Percentiles rank a stretch among this genome's conserved stretches.
These are phyloP conservation scores for Drosophila cyrtoloma DNA, from an alignment of 2,888 invertebrate species.

Conservation along the genomic window DNA sequence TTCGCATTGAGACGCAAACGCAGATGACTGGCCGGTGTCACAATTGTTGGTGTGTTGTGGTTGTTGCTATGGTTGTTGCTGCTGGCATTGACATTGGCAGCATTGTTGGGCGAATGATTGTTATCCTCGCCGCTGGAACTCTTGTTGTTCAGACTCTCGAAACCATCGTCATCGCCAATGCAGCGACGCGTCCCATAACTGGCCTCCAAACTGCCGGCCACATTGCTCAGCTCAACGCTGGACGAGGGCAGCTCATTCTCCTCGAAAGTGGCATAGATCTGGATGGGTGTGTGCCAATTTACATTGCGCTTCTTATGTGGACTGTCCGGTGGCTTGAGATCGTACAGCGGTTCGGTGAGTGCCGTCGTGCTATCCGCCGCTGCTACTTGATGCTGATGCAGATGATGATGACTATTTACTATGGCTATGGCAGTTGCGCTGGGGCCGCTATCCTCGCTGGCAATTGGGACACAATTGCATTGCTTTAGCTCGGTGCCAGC, in stretches of 20 bases:
- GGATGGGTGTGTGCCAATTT: constrained; percentile 85
- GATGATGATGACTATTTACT: constrained; percentile 13
- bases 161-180: constrained; percentile 91
- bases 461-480: constrained; percentile 16
- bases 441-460: constrained; percentile 56
- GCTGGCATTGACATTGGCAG: constrained; percentile 3
- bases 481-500: constrained; percentile 24
- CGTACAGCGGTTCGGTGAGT: constrained; percentile 45
- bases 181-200: constrained; percentile 61
- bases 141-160: constrained; percentile 94
- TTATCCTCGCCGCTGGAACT: constrained; percentile 89
- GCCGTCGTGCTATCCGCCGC: constrained; percentile 42
- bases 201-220: constrained; percentile 19
- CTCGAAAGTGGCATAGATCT: constrained; percentile 81
- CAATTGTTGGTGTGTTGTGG: constrained; percentile 25
- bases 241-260: constrained; percentile 77
- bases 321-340: constrained; percentile 62
- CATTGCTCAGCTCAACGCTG: constrained; percentile 34
- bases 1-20: constrained; percentile 75
- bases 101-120: constrained; percentile 68
- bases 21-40: constrained; percentile 60
- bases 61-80: not conserved
- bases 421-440: constrained; percentile 57
- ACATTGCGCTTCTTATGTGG: constrained; percentile 83
- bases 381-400: constrained; percentile 16